Evolutionary conservation across 2,113 vertebrate genomes (phyloP).

Genomic region (Paraplagusia blochii): DNA sequence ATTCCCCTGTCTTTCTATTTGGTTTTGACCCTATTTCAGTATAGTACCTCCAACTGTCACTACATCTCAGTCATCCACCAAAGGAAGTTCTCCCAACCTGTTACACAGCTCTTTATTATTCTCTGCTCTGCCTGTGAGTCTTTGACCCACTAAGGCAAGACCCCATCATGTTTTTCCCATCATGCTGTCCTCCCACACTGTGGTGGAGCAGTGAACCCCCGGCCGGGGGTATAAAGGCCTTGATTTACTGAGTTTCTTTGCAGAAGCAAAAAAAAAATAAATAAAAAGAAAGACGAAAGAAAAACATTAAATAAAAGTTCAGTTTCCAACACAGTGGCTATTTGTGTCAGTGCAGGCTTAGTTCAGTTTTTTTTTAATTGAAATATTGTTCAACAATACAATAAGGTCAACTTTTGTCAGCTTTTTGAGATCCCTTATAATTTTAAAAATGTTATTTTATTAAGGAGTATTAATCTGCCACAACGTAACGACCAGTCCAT

Average conservation of each 20-base stretch:
- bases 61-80: slow-evolving; percentile 12
- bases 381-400: slow-evolving; percentile 20
- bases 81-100: slow-evolving; percentile 17
- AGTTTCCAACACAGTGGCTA: slow-evolving; percentile 56
- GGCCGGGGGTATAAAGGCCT: slow-evolving; percentile 72
- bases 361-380: slow-evolving; percentile 21
- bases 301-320: slow-evolving; percentile 45
- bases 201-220: slow-evolving; percentile 63
- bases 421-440: too few species aligned
- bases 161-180: slow-evolving; percentile 71
- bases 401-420: slow-evolving; percentile 44
- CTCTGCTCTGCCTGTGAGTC: slow-evolving; percentile 9
- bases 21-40: slow-evolving; percentile 32
- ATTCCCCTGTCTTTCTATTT: slow-evolving; percentile 20
- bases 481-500: too few species aligned
- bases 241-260: slow-evolving; percentile 65
- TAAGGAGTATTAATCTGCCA: too few species aligned
- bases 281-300: too few species aligned
- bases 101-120: slow-evolving; percentile 29
- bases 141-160: slow-evolving; percentile 54
- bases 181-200: slow-evolving; percentile 66
- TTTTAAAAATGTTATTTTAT: too few species aligned
- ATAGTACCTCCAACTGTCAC: slow-evolving; percentile 32
- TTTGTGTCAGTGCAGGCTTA: slow-evolving; percentile 27
- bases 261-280: slow-evolving; percentile 21